Percentiles rank a stretch among this genome's conserved stretches.
phyloP scores from a whole-genome alignment of 1,140 invertebrate genomes.

The Ladona fulva region DNA sequence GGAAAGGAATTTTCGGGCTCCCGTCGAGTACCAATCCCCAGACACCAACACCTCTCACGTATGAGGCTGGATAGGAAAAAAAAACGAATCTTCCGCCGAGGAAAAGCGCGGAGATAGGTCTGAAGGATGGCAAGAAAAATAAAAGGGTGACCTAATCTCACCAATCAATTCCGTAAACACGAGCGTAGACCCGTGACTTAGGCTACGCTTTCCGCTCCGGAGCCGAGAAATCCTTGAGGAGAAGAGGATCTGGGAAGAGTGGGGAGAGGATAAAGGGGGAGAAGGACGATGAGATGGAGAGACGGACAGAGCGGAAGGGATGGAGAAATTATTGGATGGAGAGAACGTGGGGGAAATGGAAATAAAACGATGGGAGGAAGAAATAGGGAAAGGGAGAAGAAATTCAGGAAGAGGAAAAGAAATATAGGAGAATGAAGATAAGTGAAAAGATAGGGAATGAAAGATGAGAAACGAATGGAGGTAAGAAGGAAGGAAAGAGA shows the following conservation, averaged over 20 bases:
- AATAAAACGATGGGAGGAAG: neutral
- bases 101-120: neutral
- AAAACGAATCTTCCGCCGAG: neutral
- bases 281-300: neutral
- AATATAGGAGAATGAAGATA: neutral
- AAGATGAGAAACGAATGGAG: neutral
- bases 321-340: neutral
- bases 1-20: too few relatives aligned
- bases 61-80: neutral
- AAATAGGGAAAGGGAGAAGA: neutral
- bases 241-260: neutral
- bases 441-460: too few relatives aligned
- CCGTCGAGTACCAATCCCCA: neutral
- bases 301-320: neutral
- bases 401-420: neutral
- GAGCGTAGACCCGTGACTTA: neutral
- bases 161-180: conserved; percentile 9
- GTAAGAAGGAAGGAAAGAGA: neutral
- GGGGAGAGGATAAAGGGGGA: neutral
- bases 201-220: neutral
- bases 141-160: neutral
- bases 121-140: too few relatives aligned
- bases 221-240: neutral
- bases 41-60: neutral
- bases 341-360: neutral